Evolutionary conservation across 2,888 invertebrate genomes (phyloP).

Genomic region (Agonum fuliginosum): DNA sequence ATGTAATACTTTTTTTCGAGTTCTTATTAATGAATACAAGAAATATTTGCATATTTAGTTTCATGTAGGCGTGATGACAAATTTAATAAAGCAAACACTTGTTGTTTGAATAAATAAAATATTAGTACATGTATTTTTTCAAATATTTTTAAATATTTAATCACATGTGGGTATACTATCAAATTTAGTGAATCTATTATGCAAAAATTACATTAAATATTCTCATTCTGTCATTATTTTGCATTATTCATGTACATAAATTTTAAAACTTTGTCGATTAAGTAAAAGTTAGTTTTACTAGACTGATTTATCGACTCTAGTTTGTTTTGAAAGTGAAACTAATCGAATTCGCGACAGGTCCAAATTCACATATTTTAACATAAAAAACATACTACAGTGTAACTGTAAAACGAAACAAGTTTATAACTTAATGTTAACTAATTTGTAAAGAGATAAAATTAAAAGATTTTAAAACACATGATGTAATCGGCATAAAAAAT

Average conservation of each 20-base stretch:
- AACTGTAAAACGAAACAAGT: background rate
- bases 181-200: background rate
- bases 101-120: slow-evolving; percentile 2
- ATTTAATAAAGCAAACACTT: slow-evolving; percentile 16
- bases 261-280: slow-evolving; percentile 7
- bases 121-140: background rate
- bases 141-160: slow-evolving; percentile 2
- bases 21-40: slow-evolving; percentile 5
- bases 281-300: slow-evolving; percentile 10
- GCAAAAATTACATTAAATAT: slow-evolving; percentile 1
- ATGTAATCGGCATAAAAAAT: slow-evolving; percentile 11
- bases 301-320: slow-evolving; percentile 23
- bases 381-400: background rate
- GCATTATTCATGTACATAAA: slow-evolving; percentile 30
- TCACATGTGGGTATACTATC: background rate
- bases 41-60: slow-evolving; percentile 16
- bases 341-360: slow-evolving; percentile 15
- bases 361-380: background rate
- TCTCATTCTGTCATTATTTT: background rate
- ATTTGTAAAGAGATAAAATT: too few relatives aligned
- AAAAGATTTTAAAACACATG: background rate
- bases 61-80: slow-evolving; percentile 19
- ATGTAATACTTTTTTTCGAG: slow-evolving; percentile 1
- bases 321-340: slow-evolving; percentile 31
- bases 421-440: slow-evolving; percentile 3